phyloP scores from a whole-genome alignment of 2,113 vertebrate genomes.

The Heterotilapia buettikoferi region DNA sequence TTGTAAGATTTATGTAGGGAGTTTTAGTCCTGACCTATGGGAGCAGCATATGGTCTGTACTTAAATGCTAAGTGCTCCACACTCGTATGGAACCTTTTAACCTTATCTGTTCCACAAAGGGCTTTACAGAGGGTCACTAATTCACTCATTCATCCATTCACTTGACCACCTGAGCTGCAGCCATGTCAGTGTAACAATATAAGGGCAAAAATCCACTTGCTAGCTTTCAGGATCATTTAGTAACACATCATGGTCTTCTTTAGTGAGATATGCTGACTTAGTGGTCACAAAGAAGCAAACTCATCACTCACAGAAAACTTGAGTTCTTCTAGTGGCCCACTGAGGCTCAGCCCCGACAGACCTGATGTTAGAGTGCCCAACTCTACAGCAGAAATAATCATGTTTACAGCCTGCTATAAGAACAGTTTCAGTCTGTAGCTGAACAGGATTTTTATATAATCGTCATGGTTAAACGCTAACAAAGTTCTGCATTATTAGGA shows the following conservation, averaged over 20 bases:
- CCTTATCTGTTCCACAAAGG: not conserved
- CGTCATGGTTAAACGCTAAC: not conserved
- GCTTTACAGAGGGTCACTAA: not conserved
- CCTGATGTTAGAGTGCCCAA: not conserved
- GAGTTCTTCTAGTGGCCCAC: not conserved
- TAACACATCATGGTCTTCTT: not conserved
- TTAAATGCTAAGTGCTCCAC: not conserved
- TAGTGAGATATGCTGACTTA: not conserved
- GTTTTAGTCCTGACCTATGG: not conserved
- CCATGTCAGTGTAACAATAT: accelerated
- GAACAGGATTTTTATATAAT: not conserved
- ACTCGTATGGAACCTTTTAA: not conserved
- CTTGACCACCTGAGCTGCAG: not conserved
- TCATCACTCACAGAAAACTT: not conserved
- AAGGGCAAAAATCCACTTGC: not conserved
- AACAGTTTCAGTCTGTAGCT: not conserved
- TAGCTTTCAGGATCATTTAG: not conserved
- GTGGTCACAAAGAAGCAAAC: not conserved
- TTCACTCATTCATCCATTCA: not conserved
- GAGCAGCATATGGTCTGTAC: not conserved
- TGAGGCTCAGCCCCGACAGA: not conserved
- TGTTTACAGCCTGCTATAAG: not conserved
- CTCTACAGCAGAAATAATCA: not conserved
- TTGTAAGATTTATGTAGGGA: not conserved
- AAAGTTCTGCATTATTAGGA: not conserved